These are phyloP conservation scores for Alauda arvensis DNA, from an alignment of 2,797 vertebrate genomes.

Conservation along the genomic window DNA sequence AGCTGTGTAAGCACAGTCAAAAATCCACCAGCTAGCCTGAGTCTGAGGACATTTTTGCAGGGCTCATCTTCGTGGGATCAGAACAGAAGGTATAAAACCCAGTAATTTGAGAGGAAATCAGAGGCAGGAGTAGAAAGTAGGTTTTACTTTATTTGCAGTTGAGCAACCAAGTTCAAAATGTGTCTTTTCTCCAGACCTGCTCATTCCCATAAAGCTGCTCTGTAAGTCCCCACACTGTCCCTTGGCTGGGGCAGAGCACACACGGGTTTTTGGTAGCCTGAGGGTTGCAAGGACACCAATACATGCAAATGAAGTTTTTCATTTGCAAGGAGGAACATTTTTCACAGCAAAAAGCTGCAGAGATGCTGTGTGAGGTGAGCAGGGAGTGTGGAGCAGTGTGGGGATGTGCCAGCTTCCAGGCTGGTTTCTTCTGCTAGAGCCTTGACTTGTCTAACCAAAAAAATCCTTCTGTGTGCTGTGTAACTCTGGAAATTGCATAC, in stretches of 20 bases:
- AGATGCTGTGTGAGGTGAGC: background rate
- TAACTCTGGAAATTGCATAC: background rate
- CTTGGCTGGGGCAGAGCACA: background rate
- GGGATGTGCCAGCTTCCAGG: background rate
- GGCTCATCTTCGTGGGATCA: background rate
- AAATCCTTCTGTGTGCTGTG: background rate
- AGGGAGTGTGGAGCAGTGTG: background rate
- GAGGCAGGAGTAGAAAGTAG: background rate
- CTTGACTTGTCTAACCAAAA: background rate
- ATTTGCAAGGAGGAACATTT: background rate
- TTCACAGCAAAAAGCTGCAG: background rate
- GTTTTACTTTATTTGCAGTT: background rate
- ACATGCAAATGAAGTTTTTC: background rate
- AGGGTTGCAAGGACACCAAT: background rate
- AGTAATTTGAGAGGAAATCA: background rate
- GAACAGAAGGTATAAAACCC: background rate
- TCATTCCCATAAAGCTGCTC: background rate
- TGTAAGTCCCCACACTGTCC: accelerated
- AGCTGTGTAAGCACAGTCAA: background rate
- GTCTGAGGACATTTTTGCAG: background rate
- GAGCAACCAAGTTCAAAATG: background rate
- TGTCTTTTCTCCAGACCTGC: background rate
- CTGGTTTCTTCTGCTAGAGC: background rate
- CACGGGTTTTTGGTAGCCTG: background rate
- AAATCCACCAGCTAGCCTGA: background rate